Evolutionary conservation across 1,140 invertebrate genomes (phyloP), one percentile per base, ranked within the genome.

Genomic region (Sarcophaga peregrina): DNA sequence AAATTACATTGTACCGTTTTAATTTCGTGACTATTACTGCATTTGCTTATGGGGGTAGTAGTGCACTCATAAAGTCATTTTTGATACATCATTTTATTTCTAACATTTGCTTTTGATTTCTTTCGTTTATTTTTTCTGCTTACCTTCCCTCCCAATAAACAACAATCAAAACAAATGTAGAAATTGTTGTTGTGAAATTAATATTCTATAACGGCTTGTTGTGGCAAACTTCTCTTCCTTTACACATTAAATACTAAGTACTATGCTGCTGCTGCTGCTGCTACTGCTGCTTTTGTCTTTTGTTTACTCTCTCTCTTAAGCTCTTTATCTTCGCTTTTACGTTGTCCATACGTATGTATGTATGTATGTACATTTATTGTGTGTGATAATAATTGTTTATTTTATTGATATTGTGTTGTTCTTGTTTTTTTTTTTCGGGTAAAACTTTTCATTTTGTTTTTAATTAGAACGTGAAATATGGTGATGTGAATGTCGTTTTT

Each of bases 381-480:
- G 54, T 58, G n/a, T 68, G 62, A 20, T 68, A 68, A 20, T 68
- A 68, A 37, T 37, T 37, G 25, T 37, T 37, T 37, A 37, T 37
- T 37, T 37, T 37, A 37, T 37, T 37, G 25, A 37, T 37, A 37
- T 37, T 37, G 25, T 37, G n/a, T n/a, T n/a, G n/a, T n/a, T n/a
- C n/a, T n/a, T 37, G 25, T 37, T 37, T 4, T 20, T 68, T 20
- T 68, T 7, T 58, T 58, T 11, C 15, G 3, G 62, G 62, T 25
- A 68, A 10, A 58, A 68, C 62, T 68, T 68, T 68, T 58, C 54
- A 58, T 58, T 58, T 68, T 78, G 75, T 48, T 78, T 78, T 48
- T 76, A 76, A 78, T 78, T 78, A 50, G 75, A 78, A 78, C 47
- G 75, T 78, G 75, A 78, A 78, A 78, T 37, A 37, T 78, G 75